A percentile compares a stretch with the other conserved stretches of the same genome.
These are phyloP conservation scores for Hystrix brachyura DNA, from an alignment of 2,113 vertebrate species.

Conservation along the genomic window DNA sequence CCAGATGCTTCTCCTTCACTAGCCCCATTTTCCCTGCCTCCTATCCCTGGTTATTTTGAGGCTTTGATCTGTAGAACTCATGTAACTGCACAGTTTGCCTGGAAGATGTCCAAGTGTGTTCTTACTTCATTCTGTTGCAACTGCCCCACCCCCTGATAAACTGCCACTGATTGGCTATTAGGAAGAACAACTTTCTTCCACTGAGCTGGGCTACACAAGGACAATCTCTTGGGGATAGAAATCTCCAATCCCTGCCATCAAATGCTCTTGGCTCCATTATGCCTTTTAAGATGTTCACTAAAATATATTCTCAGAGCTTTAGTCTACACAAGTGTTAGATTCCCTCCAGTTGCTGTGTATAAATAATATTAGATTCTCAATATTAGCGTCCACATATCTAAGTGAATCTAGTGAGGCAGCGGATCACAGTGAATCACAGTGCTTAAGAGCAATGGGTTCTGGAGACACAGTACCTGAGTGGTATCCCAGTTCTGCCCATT, in stretches of 20 bases:
- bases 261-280: slow-evolving; percentile 55
- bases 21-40: not conserved
- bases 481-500: slow-evolving; percentile 17
- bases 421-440: not conserved
- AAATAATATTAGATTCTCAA: slow-evolving; percentile 49
- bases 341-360: slow-evolving; percentile 14
- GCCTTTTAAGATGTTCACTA: slow-evolving; percentile 67
- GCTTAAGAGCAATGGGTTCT: slow-evolving; percentile 44
- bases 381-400: slow-evolving; percentile 41
- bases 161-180: slow-evolving; percentile 69
- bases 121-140: slow-evolving; percentile 73
- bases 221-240: slow-evolving; percentile 48
- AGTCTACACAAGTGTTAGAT: slow-evolving; percentile 65
- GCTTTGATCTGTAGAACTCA: slow-evolving; percentile 65
- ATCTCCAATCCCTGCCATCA: slow-evolving; percentile 30
- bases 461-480: not conserved
- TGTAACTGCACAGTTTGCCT: slow-evolving; percentile 51
- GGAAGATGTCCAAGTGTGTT: slow-evolving; percentile 66
- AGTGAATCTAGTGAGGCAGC: slow-evolving; percentile 32
- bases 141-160: slow-evolving; percentile 63
- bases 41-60: slow-evolving; percentile 5
- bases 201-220: slow-evolving; percentile 13
- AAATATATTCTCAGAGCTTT: slow-evolving; percentile 56
- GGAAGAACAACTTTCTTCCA: slow-evolving; percentile 73
- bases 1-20: not conserved